phyloP scores from a whole-genome alignment of 2,113 vertebrate genomes.

The Noctilio leporinus region DNA sequence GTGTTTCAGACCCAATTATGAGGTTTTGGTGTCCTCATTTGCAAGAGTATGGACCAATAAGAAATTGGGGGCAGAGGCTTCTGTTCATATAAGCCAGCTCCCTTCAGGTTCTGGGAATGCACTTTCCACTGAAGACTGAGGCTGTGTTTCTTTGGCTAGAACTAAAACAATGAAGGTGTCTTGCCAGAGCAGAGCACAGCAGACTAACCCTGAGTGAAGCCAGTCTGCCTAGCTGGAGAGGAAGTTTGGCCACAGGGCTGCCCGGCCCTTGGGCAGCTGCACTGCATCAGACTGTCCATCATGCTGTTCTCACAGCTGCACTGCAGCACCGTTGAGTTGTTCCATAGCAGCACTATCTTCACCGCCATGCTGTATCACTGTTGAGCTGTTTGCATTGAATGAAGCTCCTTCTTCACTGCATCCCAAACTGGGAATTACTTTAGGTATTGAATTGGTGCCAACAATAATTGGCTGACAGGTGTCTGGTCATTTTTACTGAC shows the following conservation, averaged over 20 bases:
- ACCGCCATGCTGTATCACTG: not conserved
- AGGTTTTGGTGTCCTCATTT: not conserved
- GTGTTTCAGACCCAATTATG: not conserved
- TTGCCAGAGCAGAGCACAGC: not conserved
- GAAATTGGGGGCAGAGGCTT: not conserved
- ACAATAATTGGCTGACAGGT: not conserved
- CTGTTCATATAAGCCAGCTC: not conserved
- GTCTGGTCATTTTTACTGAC: not conserved
- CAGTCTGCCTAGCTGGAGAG: not conserved
- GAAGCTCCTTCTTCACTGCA: not conserved
- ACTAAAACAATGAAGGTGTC: too few relatives aligned
- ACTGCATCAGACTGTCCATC: not conserved
- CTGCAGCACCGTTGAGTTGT: not conserved
- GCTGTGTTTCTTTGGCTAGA: too few relatives aligned
- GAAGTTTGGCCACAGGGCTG: not conserved
- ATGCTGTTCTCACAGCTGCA: not conserved
- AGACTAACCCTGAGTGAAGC: not conserved
- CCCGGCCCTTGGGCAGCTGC: not conserved
- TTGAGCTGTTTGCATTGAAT: not conserved
- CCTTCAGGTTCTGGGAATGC: not conserved
- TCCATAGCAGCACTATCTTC: not conserved
- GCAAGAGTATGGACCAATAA: not conserved
- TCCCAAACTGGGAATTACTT: not conserved
- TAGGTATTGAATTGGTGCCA: not conserved
- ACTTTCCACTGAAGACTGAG: not conserved